phyloP scores from a whole-genome alignment of 2,888 invertebrate species.

The Nysson spinosus region DNA sequence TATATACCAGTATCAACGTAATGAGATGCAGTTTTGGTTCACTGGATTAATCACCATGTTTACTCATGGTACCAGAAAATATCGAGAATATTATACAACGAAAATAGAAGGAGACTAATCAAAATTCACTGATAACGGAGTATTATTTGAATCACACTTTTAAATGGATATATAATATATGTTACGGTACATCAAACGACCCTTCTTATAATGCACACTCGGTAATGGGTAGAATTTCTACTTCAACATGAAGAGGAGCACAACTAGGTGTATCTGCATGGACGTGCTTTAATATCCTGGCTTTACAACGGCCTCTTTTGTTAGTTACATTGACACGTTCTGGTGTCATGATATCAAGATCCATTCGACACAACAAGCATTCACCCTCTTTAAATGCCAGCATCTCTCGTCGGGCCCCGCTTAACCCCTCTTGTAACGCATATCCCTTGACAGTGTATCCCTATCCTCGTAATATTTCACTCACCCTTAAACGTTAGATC shows the following conservation, averaged over 20 bases:
- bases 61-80: no score
- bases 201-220: not conserved
- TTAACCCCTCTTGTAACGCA: not conserved
- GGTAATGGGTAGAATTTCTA: constrained; percentile 37
- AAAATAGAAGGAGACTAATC: no score
- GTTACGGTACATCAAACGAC: no score
- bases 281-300: constrained; percentile 33
- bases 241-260: not conserved
- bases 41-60: no score
- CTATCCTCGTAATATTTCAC: constrained; percentile 42
- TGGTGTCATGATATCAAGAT: constrained; percentile 47
- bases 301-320: constrained; percentile 27
- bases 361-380: constrained; percentile 36
- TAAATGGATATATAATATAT: no score
- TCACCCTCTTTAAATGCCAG: constrained; percentile 37
- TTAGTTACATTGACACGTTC: constrained; percentile 44
- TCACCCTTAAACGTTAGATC: constrained; percentile 40
- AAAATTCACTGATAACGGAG: no score
- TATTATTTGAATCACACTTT: no score
- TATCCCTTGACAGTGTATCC: constrained; percentile 20
- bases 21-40: constrained; percentile 24
- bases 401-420: constrained; percentile 21
- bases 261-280: constrained; percentile 18
- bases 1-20: constrained; percentile 28
- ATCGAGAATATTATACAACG: no score